Evolutionary conservation across 2,113 vertebrate species (phyloP).

Genomic region (Girardinichthys multiradiatus): DNA sequence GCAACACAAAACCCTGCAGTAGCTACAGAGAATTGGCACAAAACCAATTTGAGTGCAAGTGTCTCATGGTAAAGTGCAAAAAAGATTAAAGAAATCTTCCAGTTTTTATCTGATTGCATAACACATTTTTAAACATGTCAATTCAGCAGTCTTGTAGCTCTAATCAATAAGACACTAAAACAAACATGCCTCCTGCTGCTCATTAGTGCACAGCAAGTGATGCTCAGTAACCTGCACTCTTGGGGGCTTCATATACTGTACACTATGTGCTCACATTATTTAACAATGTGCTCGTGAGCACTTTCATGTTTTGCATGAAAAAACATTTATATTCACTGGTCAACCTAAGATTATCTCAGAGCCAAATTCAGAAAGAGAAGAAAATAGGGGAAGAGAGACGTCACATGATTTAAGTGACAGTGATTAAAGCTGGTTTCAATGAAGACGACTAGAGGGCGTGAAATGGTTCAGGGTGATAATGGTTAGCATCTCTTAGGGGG

Average conservation of each 20-base stretch:
- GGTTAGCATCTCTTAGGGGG: neutral
- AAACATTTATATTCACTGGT: neutral
- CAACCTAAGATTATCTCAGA: neutral
- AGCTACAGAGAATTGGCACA: too few species aligned
- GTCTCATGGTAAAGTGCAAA: too few species aligned
- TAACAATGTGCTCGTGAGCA: neutral
- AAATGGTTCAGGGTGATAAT: neutral
- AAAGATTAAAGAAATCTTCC: too few species aligned
- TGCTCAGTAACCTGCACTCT: neutral
- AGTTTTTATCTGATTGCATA: too few species aligned
- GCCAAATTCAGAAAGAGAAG: neutral
- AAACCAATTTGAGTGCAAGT: too few species aligned
- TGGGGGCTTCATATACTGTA: neutral
- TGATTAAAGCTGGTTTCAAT: neutral
- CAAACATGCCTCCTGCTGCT: neutral
- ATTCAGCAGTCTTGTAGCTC: neutral
- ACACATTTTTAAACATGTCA: too few species aligned
- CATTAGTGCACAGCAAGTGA: slow-evolving; percentile 9
- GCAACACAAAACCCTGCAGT: slow-evolving; percentile 1
- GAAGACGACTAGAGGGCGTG: neutral
- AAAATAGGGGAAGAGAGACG: neutral
- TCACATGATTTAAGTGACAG: neutral
- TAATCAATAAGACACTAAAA: slow-evolving; percentile 9
- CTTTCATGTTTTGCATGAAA: neutral
- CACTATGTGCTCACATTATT: neutral